Evolutionary conservation across 2,797 vertebrate species (phyloP), one percentile per base, ranked within the genome.

Genomic region (Prunella strophiata): DNA sequence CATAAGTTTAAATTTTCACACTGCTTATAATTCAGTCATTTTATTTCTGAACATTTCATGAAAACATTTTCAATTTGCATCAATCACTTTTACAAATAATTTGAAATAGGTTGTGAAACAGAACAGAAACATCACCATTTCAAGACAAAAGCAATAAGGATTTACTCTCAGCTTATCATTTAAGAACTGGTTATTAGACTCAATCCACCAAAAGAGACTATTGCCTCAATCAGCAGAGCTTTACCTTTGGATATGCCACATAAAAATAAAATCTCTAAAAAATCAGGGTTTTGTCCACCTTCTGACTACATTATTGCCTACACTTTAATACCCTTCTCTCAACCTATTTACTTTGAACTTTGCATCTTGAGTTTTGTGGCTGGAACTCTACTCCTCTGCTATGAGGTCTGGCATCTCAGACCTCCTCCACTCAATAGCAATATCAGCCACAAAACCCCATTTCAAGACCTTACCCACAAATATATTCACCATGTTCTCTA

Each of bases 71-170:
- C 43, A 81, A 52, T 63, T 76, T 57, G 20, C 30, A 76, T 50
- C 52, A 95, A 66, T 21, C 34, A 40, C 20, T 95, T 93, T 47
- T 65, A 73, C 23, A 86, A 76, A 58, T 51, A 71, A 88, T 66
- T 50, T 83, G 15, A 71, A 94, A 77, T 11, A 48, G 11, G 9
- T 20, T 90, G 38, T 42, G 34, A 80, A 94, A 73, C 25, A 85
- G 17, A 88, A 80, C 26, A 84, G 71, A 94, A 67, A 5, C 8
- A 7, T 71, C 30, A 81, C 12, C 22, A 54, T 50, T 66, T 47
- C 45, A 67, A 83, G 47, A 77, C 3, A 90, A 88, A 70, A 38
- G 36, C 34, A 76, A 13, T 51, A 92, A 79, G 3, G 6, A 18
- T 66, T 74, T 78, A 48, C 13, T 76, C 59, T 47, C 20, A 70